phyloP scores from a whole-genome alignment of 1,140 invertebrate genomes.

The Pogonomyrmex californicus region DNA sequence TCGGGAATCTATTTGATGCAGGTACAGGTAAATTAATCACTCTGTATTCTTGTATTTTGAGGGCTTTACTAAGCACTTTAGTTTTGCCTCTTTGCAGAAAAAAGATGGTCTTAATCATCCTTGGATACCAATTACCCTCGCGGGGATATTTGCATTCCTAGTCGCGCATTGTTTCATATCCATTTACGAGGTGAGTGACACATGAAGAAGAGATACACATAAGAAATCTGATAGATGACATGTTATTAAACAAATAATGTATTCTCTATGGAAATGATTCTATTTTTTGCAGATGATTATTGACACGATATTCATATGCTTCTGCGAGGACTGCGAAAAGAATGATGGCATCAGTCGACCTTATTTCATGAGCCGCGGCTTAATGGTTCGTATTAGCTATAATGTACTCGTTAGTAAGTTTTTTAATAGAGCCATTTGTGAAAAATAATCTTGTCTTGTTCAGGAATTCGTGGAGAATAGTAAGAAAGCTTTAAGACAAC shows the following conservation, averaged over 20 bases:
- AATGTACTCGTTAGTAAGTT: background rate
- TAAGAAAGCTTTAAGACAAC: constrained; percentile 87
- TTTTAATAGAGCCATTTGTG: background rate
- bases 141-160: constrained; percentile 90
- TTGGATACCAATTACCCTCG: constrained; percentile 90
- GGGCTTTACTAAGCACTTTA: constrained; percentile 31
- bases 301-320: constrained; percentile 94
- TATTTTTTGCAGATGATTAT: constrained; percentile 91
- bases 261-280: background rate
- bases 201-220: background rate
- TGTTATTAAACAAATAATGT: constrained; percentile 9
- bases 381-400: constrained; percentile 87
- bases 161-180: constrained; percentile 93
- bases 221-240: background rate
- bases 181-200: constrained; percentile 91
- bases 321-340: constrained; percentile 92
- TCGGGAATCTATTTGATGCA: constrained; percentile 89
- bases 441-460: constrained; percentile 53
- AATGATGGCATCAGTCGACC: constrained; percentile 92
- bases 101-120: constrained; percentile 89
- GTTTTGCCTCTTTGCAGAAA: constrained; percentile 82
- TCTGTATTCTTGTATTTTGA: background rate
- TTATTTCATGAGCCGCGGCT: constrained; percentile 92
- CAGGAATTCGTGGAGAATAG: constrained; percentile 90
- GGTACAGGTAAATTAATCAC: constrained; percentile 82